Percentiles rank a stretch among this genome's conserved stretches.
Evolutionary conservation across 2,113 vertebrate genomes (phyloP).

Genomic region (Holacanthus passer): DNA sequence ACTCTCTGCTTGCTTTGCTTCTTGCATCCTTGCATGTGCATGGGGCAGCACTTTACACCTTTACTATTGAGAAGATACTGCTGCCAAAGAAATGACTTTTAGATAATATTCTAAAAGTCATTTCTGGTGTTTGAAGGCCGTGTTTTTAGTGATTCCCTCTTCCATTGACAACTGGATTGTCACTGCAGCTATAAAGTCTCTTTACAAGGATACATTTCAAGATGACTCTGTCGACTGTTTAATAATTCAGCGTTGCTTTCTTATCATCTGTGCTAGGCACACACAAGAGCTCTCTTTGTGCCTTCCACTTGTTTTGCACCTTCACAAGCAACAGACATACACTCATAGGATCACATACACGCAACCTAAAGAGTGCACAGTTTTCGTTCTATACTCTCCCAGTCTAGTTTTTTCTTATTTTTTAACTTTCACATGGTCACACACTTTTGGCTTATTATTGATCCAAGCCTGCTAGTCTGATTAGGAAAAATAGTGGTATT

Average conservation of each 20-base stretch:
- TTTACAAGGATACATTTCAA: slow-evolving; percentile 64
- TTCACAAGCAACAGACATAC: slow-evolving; percentile 27
- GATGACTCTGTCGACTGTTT: slow-evolving; percentile 51
- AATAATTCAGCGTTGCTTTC: slow-evolving; percentile 73
- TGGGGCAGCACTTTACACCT: neutral
- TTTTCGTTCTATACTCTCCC: neutral
- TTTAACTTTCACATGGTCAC: slow-evolving; percentile 32
- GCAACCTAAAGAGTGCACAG: neutral
- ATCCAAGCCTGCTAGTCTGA: slow-evolving; percentile 57
- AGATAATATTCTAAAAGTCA: slow-evolving; percentile 16
- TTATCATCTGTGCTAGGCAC: slow-evolving; percentile 37
- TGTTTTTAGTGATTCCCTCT: slow-evolving; percentile 33
- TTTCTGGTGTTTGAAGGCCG: slow-evolving; percentile 27
- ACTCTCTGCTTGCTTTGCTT: slow-evolving; percentile 13
- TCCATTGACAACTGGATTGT: slow-evolving; percentile 49
- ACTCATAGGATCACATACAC: slow-evolving; percentile 1
- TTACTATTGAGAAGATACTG: neutral
- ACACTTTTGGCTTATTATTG: slow-evolving; percentile 41
- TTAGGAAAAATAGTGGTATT: slow-evolving; percentile 59
- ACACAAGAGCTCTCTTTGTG: slow-evolving; percentile 32
- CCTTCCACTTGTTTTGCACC: slow-evolving; percentile 25
- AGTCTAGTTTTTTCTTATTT: neutral
- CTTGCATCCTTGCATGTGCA: slow-evolving; percentile 4
- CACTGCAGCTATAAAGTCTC: slow-evolving; percentile 40
- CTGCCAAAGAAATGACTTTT: slow-evolving; percentile 17